Evolutionary conservation across 2,113 vertebrate genomes (phyloP).

Genomic region (Nothocercus julius): DNA sequence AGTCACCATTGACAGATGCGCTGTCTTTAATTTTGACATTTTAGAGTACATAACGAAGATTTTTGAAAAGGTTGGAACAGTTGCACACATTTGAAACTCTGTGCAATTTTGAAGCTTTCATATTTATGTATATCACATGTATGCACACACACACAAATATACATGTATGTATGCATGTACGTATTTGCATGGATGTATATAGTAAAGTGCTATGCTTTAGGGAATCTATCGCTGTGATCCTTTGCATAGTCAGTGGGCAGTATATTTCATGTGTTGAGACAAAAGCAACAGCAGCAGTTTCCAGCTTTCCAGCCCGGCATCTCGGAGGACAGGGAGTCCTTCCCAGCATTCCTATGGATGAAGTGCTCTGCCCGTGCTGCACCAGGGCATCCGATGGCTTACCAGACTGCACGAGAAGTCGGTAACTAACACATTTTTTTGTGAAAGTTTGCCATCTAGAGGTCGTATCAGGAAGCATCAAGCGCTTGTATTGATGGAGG

Average conservation of each 20-base stretch:
- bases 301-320: fast-evolving
- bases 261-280: background rate
- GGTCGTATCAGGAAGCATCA: constrained; percentile 13
- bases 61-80: background rate
- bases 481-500: background rate
- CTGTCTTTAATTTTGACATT: background rate
- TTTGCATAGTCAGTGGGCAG: fast-evolving
- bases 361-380: fast-evolving
- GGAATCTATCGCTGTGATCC: background rate
- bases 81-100: background rate
- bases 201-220: background rate
- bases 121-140: fast-evolving
- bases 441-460: constrained; percentile 75
- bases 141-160: fast-evolving
- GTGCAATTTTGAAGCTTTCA: background rate
- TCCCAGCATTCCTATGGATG: too few relatives aligned
- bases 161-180: fast-evolving
- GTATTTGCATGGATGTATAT: fast-evolving
- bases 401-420: fast-evolving
- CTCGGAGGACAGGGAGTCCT: background rate
- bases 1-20: background rate
- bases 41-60: background rate
- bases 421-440: background rate
- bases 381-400: fast-evolving
- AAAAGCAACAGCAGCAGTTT: background rate